These are phyloP conservation scores for Lasioglossum lativentre DNA, from an alignment of 2,888 invertebrate genomes.

Conservation along the genomic window DNA sequence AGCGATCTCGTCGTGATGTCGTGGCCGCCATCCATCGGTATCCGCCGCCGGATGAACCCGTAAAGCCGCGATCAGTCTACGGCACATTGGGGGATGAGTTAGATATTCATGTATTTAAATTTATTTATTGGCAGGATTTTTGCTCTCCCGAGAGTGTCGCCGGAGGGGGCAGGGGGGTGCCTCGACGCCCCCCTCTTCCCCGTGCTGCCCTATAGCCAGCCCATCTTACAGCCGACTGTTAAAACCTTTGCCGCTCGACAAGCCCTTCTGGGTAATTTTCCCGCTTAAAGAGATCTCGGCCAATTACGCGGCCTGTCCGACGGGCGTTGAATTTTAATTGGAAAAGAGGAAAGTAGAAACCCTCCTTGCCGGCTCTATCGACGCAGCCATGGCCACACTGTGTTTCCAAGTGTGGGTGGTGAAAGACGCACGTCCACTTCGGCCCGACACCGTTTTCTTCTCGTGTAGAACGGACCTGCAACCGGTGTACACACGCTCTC, in stretches of 20 bases:
- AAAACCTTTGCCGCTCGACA: conserved; percentile 74
- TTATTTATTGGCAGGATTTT: conserved; percentile 84
- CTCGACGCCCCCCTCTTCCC: conserved; percentile 20
- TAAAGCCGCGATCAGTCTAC: conserved; percentile 65
- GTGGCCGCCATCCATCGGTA: conserved; percentile 52
- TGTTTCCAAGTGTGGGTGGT: neutral
- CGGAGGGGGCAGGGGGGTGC: neutral
- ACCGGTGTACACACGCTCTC: conserved; percentile 2
- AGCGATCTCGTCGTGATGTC: conserved; percentile 19
- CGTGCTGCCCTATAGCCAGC: conserved; percentile 23
- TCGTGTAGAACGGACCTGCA: neutral
- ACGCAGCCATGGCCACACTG: neutral
- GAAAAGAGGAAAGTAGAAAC: conserved; percentile 77
- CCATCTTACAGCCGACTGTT: conserved; percentile 65
- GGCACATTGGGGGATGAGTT: conserved; percentile 66
- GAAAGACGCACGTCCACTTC: neutral
- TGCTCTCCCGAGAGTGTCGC: conserved; percentile 70
- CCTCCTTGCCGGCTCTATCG: conserved; percentile 64
- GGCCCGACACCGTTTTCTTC: neutral
- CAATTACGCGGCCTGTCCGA: conserved; percentile 82
- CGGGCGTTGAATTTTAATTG: conserved; percentile 84
- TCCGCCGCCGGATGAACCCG: conserved; percentile 61
- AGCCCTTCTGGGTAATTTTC: conserved; percentile 83
- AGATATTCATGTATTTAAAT: conserved; percentile 84
- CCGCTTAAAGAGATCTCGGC: conserved; percentile 83